phyloP scores from a whole-genome alignment of 35 echinoderm and acorn worm species.

The Heliocidaris erythrogramma region DNA sequence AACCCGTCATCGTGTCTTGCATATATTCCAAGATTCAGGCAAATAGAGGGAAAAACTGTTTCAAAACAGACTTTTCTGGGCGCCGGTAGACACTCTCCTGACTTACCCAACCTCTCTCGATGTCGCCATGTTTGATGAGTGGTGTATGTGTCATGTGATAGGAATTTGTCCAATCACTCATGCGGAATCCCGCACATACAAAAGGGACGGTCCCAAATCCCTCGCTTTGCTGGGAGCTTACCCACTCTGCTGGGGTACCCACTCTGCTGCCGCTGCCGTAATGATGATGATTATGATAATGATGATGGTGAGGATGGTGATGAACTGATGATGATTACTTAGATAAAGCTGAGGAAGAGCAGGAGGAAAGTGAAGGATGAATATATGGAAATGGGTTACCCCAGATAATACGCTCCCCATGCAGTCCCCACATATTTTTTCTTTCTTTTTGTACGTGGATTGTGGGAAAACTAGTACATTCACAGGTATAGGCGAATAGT shows the following conservation, averaged over 20 bases:
- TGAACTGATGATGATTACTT: not conserved
- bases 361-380: too few relatives aligned
- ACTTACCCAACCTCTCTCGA: constrained; percentile 15
- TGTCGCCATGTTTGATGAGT: constrained; percentile 24
- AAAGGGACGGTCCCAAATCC: not conserved
- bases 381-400: too few relatives aligned
- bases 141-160: constrained; percentile 20
- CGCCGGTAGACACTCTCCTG: not conserved
- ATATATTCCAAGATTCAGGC: not conserved
- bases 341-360: not conserved
- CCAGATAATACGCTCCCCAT: too few relatives aligned
- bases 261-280: not conserved
- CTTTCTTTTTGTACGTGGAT: too few relatives aligned
- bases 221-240: not conserved
- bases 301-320: not conserved
- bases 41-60: not conserved
- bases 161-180: constrained; percentile 40
- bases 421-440: too few relatives aligned
- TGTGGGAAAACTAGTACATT: too few relatives aligned
- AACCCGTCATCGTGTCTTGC: constrained; percentile 46
- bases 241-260: too few relatives aligned
- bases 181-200: constrained; percentile 19
- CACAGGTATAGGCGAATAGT: too few relatives aligned
- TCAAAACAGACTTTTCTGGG: not conserved
- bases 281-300: not conserved